These are phyloP conservation scores for Pristionchus exspectatus DNA, from an alignment of 2,888 invertebrate species.

Conservation along the genomic window DNA sequence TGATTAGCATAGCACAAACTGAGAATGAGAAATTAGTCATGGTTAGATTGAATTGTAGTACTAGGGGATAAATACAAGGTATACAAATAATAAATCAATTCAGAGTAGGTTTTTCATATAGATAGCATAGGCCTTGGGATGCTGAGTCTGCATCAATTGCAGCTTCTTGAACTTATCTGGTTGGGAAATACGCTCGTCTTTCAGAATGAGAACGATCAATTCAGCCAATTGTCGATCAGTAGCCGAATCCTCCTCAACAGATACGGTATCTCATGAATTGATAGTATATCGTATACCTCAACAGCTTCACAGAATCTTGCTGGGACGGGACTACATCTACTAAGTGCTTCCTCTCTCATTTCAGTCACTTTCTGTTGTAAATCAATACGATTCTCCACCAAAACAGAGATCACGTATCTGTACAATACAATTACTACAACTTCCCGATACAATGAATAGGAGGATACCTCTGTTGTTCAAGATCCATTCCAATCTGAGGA, in stretches of 20 bases:
- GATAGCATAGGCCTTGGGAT: constrained; percentile 39
- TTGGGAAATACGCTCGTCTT: constrained; percentile 18
- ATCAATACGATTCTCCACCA: background rate
- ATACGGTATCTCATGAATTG: background rate
- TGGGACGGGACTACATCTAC: constrained; percentile 44
- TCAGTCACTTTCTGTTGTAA: background rate
- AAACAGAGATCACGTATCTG: background rate
- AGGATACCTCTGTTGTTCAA: background rate
- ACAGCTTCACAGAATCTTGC: constrained; percentile 34
- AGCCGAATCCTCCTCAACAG: constrained; percentile 15
- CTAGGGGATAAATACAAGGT: background rate
- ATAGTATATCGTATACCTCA: background rate
- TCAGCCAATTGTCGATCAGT: constrained; percentile 42
- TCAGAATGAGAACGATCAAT: constrained; percentile 21
- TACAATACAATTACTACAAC: background rate
- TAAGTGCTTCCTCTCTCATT: background rate
- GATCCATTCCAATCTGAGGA: constrained; percentile 12
- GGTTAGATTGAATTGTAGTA: background rate
- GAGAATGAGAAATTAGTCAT: constrained; percentile 15
- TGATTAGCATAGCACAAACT: constrained; percentile 28
- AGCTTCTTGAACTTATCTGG: constrained; percentile 40
- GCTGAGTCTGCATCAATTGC: constrained; percentile 43
- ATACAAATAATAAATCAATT: background rate
- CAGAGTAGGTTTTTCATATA: constrained; percentile 14
- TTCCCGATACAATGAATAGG: background rate